Conservation (phyloP, 2,113 vertebrate species). For the Cettia cetti region DNA sequence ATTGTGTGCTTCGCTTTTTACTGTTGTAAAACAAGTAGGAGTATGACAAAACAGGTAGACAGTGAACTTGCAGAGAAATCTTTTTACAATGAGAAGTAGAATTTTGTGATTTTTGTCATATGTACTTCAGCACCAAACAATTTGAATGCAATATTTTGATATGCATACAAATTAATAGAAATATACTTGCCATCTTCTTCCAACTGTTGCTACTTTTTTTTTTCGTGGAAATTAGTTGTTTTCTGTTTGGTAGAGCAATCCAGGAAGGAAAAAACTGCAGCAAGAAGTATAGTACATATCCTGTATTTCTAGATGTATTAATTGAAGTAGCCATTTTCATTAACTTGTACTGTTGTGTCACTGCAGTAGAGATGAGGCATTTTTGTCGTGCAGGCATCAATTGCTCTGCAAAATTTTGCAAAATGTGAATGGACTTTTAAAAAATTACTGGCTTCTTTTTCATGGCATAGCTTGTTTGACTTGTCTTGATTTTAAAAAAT, state of each 20-base stretch:
- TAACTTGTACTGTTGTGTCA: not conserved
- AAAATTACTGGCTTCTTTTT: not conserved
- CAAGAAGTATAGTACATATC: not conserved
- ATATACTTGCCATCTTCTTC: not conserved
- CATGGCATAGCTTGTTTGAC: not conserved
- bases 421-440: not conserved
- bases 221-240: not conserved
- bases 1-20: not conserved
- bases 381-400: not conserved
- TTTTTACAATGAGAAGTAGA: not conserved
- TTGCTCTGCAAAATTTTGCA: not conserved
- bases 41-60: not conserved
- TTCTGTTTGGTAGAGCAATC: not conserved
- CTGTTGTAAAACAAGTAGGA: not conserved
- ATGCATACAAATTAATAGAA: not conserved
- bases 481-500: not conserved
- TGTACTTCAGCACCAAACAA: not conserved
- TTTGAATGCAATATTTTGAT: not conserved
- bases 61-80: not conserved
- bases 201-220: not conserved
- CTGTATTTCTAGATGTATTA: not conserved
- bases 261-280: not conserved
- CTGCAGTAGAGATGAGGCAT: not conserved
- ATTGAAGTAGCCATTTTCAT: not conserved
- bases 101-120: not conserved